Evolutionary conservation across 1,140 invertebrate genomes (phyloP).

Genomic region (Leptoteleia sp.): DNA sequence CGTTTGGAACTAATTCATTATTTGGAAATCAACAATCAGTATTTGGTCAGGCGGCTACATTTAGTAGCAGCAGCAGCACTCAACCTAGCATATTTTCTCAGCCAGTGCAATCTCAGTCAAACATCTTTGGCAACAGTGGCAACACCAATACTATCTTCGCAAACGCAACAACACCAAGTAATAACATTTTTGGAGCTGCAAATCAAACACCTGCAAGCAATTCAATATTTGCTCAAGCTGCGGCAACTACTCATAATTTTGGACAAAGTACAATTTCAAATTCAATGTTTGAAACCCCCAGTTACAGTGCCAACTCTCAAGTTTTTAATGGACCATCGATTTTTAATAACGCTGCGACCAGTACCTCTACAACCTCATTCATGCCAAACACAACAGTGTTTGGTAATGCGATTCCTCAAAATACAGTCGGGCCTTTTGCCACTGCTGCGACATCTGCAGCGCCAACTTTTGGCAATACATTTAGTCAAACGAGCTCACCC

Average conservation of each 20-base stretch:
- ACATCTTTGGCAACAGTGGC: constrained; percentile 40
- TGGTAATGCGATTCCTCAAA: constrained; percentile 14
- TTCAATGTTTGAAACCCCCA: constrained; percentile 29
- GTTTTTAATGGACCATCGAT: constrained; percentile 69
- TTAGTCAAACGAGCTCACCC: constrained; percentile 34
- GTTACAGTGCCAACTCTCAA: constrained; percentile 23
- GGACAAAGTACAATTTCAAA: constrained; percentile 70
- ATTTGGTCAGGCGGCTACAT: constrained; percentile 69
- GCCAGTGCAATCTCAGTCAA: constrained; percentile 55
- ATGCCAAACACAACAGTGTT: constrained; percentile 47
- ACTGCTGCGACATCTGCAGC: constrained; percentile 5
- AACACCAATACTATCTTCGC: constrained; percentile 49
- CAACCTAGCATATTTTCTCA: constrained; percentile 69
- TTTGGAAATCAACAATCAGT: too few relatives aligned
- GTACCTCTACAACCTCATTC: constrained; percentile 44
- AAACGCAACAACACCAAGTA: constrained; percentile 10
- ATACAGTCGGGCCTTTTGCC: constrained; percentile 40
- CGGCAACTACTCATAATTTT: constrained; percentile 46
- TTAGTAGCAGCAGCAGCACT: constrained; percentile 47
- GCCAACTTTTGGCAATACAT: constrained; percentile 30
- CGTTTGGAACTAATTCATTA: too few relatives aligned
- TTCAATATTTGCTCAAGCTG: constrained; percentile 23
- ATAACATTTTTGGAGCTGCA: constrained; percentile 20
- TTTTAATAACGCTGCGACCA: constrained; percentile 53
- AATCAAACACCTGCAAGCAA: constrained; percentile 26